Evolutionary conservation across 2,888 invertebrate species (phyloP), one percentile per base, ranked within the genome.

Genomic region (Eilema sororculum): DNA sequence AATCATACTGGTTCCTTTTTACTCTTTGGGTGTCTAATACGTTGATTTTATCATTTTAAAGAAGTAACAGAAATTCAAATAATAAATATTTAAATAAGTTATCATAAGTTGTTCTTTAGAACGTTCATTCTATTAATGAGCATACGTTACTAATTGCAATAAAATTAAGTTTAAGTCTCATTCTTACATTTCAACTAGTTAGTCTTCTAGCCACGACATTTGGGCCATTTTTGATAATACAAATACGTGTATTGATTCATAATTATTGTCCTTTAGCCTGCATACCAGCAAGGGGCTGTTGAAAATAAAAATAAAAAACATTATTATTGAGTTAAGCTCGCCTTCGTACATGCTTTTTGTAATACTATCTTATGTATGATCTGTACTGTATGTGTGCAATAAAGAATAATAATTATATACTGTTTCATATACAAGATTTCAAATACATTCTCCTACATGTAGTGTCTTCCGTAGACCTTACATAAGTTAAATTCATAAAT

Each of bases 261-360:
- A 52, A 52, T 52, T 52, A 52, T 52, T 52, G 52, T 52, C 52
- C n/a, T 52, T 20, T 46, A 46, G 41, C 46, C 46, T 52, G 52
- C n/a, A 20, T 46, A 46, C 20, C 0, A n/a, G 52, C 52, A 52
- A 52, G 52, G n/a, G n/a, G 8, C 5, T 6, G 13, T 20, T 46
- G n/a, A 52, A 52, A 52, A 52, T 20, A 46, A 52, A n/a, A 52
- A 52, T 0, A n/a, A 52, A n/a, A 20, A n/a, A n/a, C n/a, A n/a
- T n/a, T n/a, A n/a, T n/a, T n/a, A n/a, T n/a, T n/a, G n/a, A n/a
- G n/a, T n/a, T n/a, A n/a, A n/a, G n/a, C n/a, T n/a, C n/a, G n/a
- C n/a, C n/a, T n/a, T n/a, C n/a, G n/a, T n/a, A n/a, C n/a, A n/a
- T n/a, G n/a, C n/a, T n/a, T n/a, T n/a, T n/a, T n/a, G n/a, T n/a